Percentiles rank a stretch among this genome's conserved stretches.
phyloP scores from a whole-genome alignment of 1,140 invertebrate genomes.

The Vollenhovia emeryi region DNA sequence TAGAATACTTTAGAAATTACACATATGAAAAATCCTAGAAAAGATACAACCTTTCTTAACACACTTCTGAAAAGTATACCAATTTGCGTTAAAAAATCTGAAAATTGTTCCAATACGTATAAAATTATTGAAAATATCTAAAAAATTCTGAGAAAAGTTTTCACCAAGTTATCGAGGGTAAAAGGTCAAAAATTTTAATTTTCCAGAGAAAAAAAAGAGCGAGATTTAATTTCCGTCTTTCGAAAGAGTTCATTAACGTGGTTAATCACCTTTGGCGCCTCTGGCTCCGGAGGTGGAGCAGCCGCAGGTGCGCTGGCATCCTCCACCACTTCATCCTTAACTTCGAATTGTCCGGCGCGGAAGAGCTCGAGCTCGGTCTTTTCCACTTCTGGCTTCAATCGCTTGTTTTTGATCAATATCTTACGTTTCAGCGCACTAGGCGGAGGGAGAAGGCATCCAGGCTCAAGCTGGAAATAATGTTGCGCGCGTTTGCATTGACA shows the following conservation, averaged over 20 bases:
- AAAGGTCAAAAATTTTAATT: background rate
- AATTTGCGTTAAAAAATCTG: too few relatives aligned
- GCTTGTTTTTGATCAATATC: constrained; percentile 99
- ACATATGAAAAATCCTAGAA: too few relatives aligned
- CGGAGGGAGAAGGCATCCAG: constrained; percentile 94
- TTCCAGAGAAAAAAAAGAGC: background rate
- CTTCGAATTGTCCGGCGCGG: constrained; percentile 95
- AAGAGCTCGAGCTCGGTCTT: constrained; percentile 96
- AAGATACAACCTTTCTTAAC: too few relatives aligned
- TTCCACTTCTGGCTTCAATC: constrained; percentile 98
- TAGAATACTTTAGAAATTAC: too few relatives aligned
- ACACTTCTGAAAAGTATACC: too few relatives aligned
- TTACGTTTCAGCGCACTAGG: constrained; percentile 96
- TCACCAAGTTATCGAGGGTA: background rate
- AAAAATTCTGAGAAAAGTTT: too few relatives aligned
- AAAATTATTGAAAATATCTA: too few relatives aligned
- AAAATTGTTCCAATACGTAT: too few relatives aligned
- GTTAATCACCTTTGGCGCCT: constrained; percentile 78
- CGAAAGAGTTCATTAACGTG: background rate
- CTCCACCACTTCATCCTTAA: constrained; percentile 93
- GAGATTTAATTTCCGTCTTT: background rate
- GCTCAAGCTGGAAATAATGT: constrained; percentile 89
- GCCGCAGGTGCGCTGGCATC: constrained; percentile 92
- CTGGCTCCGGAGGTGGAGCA: constrained; percentile 77
- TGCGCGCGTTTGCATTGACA: background rate